Conservation (phyloP, 2,888 invertebrate genomes). For the Meiosimyza decipiens region DNA sequence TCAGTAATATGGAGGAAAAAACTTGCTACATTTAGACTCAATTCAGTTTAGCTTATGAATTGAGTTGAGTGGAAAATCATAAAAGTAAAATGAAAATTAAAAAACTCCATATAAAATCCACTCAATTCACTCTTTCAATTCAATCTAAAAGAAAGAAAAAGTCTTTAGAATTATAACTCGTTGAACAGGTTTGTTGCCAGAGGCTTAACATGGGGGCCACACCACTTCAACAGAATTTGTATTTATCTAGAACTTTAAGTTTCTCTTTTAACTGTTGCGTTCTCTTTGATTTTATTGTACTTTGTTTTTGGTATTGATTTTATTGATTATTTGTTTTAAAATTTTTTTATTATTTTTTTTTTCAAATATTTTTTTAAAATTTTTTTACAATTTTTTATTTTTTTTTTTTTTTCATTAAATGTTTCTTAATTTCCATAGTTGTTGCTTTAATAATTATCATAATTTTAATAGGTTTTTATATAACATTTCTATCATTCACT, state of each 20-base stretch:
- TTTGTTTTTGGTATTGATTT: not conserved
- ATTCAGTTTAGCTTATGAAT: not conserved
- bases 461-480: too few relatives aligned
- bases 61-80: constrained; percentile 5
- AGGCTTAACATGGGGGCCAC: constrained; percentile 1
- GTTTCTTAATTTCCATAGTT: too few relatives aligned
- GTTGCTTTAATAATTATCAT: too few relatives aligned
- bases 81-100: not conserved
- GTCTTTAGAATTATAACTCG: constrained; percentile 51
- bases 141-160: constrained; percentile 56
- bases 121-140: constrained; percentile 41
- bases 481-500: too few relatives aligned
- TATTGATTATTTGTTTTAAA: too few relatives aligned
- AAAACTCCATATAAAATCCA: constrained; percentile 16
- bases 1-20: not conserved
- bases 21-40: not conserved
- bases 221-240: not conserved
- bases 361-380: constrained; percentile 3
- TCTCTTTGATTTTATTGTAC: constrained; percentile 4
- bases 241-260: constrained; percentile 7
- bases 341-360: too few relatives aligned
- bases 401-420: not conserved
- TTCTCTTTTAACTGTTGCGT: constrained; percentile 3
- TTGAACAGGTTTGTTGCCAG: constrained; percentile 29
- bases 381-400: not conserved